Base-by-base conservation (phyloP, 2,797 vertebrate species). In the Epinephelus malabaricus region DNA sequence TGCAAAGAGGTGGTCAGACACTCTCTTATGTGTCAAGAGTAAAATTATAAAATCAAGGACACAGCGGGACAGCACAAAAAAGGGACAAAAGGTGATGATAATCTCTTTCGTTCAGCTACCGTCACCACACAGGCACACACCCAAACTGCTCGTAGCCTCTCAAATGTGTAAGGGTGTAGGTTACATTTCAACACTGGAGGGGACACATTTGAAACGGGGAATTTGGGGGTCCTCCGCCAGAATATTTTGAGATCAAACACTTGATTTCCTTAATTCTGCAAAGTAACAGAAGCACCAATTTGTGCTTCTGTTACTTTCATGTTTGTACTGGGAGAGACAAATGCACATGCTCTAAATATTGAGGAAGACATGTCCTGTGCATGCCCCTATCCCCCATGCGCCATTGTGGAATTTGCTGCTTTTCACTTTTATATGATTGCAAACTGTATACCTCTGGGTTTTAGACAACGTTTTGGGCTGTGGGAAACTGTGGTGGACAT, bases 401-500 rank as follows among this genome's bases (percentile, higher is more conserved):
- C 6, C 7, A 34, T 34, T 34, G 34, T 34, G 0, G 34, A 8
- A 34, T 34, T 8, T 34, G 34, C 6, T 6, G 34, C 34, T 34
- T 6, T 8, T 13, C 19, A 11, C 11, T 38, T 69, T 68, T 50
- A 19, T 45, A 21, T 30, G 12, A 47, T 59, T 58, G 14, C 7
- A 63, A 19, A 69, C n/a, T 17, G 4, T 10, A 59, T 50, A 68
- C 56, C 11, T 40, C 53, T 9, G 3, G 0, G 3, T 45, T 68
- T 62, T 21, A 6, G 14, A 46, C 3, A 7, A 34, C 34, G 2
- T 7, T 23, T 46, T 60, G 55, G 1, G 5, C 50, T 64, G 34
- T n/a, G 14, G 18, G 43, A 59, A 69, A 71, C 76, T 34, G 45
- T 45, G 17, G 60, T n/a, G 46, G 23, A 45, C 2, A 34, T 51